Conservation (phyloP, 2,888 invertebrate genomes). For the Hypena proboscidalis region DNA sequence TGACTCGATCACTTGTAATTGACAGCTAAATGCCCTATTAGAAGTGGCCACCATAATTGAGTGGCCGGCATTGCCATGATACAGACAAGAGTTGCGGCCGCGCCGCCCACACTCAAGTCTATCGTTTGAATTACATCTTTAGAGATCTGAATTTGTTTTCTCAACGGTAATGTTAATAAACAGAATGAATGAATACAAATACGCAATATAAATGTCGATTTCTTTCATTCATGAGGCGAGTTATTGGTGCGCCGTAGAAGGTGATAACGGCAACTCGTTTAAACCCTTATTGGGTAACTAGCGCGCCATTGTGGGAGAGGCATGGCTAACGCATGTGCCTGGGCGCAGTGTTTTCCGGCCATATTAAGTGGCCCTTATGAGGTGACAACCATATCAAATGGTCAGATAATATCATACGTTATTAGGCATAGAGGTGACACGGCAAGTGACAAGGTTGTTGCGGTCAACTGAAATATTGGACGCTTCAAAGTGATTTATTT, state of each 20-base stretch:
- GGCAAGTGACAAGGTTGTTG: conserved; percentile 40
- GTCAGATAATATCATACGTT: conserved; percentile 52
- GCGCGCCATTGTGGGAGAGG: conserved; percentile 53
- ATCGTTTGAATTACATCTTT: conserved; percentile 44
- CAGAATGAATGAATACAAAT: conserved; percentile 41
- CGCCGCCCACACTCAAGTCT: conserved; percentile 43
- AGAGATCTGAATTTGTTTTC: conserved; percentile 46
- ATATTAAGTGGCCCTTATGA: conserved; percentile 51
- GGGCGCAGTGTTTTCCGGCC: conserved; percentile 48
- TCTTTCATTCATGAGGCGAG: conserved; percentile 34
- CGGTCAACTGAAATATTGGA: conserved; percentile 8
- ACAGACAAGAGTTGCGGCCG: conserved; percentile 50
- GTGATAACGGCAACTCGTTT: conserved; percentile 61
- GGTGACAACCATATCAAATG: conserved; percentile 56
- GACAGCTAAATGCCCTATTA: conserved; percentile 75
- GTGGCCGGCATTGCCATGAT: conserved; percentile 51
- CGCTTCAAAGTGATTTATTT: conserved; percentile 19
- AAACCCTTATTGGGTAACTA: conserved; percentile 65
- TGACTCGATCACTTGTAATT: conserved; percentile 61
- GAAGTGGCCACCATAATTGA: conserved; percentile 60
- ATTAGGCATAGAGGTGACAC: conserved; percentile 46
- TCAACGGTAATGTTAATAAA: conserved; percentile 32
- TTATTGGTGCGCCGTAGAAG: conserved; percentile 51
- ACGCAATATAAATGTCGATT: conserved; percentile 28
- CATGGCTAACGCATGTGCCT: conserved; percentile 46